Percentiles rank a stretch among this genome's conserved stretches.
These are phyloP conservation scores for Macrophya alboannulata DNA, from an alignment of 2,888 invertebrate genomes.

Conservation along the genomic window DNA sequence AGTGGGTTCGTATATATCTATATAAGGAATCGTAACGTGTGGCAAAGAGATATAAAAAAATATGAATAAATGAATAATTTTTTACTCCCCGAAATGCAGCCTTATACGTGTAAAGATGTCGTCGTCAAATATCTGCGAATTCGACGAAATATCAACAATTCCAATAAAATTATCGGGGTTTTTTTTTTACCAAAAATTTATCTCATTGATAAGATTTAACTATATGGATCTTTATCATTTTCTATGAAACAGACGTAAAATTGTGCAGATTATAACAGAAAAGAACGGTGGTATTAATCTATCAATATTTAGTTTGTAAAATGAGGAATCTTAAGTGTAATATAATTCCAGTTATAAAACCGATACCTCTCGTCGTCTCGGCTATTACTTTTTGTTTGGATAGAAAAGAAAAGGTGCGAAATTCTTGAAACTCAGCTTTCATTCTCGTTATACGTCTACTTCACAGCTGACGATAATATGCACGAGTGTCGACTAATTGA, in stretches of 20 bases:
- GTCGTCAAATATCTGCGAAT: neutral
- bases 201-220: neutral
- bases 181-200: too few relatives aligned
- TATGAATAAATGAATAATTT: constrained; percentile 9
- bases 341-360: neutral
- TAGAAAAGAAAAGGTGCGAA: neutral
- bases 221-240: neutral
- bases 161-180: too few relatives aligned
- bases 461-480: neutral
- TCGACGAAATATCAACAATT: neutral
- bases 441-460: neutral
- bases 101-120: neutral
- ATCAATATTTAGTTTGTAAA: neutral
- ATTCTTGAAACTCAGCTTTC: neutral
- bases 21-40: neutral
- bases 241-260: neutral
- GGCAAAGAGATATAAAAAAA: neutral
- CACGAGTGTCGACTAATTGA: neutral
- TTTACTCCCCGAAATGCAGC: neutral
- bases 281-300: neutral
- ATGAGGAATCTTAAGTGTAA: neutral
- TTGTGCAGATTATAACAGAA: neutral
- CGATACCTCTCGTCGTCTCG: neutral
- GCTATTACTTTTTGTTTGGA: neutral
- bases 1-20: too few relatives aligned